Base-by-base conservation (phyloP, 1,140 invertebrate genomes). In the Gonatopus flavifemur region DNA sequence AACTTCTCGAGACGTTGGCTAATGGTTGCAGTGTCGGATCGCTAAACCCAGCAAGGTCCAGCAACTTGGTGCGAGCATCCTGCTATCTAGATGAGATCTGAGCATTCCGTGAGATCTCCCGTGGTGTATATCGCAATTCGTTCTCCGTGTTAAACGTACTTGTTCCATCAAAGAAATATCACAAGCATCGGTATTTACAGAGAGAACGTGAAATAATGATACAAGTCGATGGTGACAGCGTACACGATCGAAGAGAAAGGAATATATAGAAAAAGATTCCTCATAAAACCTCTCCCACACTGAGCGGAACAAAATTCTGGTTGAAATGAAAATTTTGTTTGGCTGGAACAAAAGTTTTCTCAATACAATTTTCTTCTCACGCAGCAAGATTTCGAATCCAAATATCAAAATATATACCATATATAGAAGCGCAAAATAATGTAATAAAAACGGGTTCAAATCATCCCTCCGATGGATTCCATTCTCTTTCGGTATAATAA, bases 11-110 rank as follows among this genome's bases (percentile, higher is more conserved):
- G n/a, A n/a, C n/a, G n/a, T n/a, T n/a, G n/a, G n/a, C n/a, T n/a
- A n/a, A n/a, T n/a, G n/a, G n/a, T n/a, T n/a, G n/a, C n/a, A n/a
- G n/a, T n/a, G n/a, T n/a, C n/a, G n/a, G n/a, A n/a, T n/a, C n/a
- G n/a, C n/a, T n/a, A n/a, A n/a, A n/a, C n/a, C n/a, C n/a, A n/a
- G n/a, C n/a, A n/a, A n/a, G n/a, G n/a, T n/a, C n/a, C n/a, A n/a
- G 57, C 54, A 64, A 66, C 59, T 42, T 42, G 67, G 64, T 63
- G 60, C 62, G 62, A 67, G 59, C 62, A 65, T 69, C 62, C 52
- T 52, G 51, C 61, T 76, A 76, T 76, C 72, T 74, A 72, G 71
- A 75, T 75, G 71, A 76, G 70, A 76, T 76, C 74, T 76, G n/a
- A 62, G 67, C 69, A 71, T 70, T 67, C 66, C 64, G 48, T 67